phyloP scores from a whole-genome alignment of 2,797 vertebrate genomes.

The Mareca strepera region DNA sequence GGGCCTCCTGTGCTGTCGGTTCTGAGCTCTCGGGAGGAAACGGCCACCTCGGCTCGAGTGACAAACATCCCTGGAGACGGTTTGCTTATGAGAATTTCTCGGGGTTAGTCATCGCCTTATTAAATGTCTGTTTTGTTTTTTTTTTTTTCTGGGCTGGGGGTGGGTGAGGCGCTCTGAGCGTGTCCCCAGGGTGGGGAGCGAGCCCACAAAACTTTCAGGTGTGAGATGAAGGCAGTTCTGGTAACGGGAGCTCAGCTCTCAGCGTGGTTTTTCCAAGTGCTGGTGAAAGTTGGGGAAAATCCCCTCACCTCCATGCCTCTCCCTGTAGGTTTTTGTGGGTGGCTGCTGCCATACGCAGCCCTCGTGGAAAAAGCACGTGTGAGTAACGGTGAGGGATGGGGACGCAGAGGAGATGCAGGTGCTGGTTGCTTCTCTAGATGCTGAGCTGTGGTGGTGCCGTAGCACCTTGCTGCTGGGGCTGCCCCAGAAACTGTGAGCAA shows the following conservation, averaged over 20 bases:
- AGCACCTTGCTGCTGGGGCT: neutral
- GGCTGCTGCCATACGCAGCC: neutral
- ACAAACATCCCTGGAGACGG: neutral
- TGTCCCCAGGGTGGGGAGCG: neutral
- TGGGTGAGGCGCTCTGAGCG: neutral
- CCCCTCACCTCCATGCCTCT: neutral
- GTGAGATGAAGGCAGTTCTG: neutral
- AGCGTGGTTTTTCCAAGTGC: neutral
- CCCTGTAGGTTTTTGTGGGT: neutral
- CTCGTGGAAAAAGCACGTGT: neutral
- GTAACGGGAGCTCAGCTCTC: neutral
- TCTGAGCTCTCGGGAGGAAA: neutral
- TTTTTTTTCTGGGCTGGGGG: neutral
- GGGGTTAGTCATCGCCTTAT: neutral
- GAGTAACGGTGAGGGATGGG: neutral
- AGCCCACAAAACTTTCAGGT: constrained; percentile 14
- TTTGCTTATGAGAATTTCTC: neutral
- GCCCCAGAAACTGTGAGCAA: neutral
- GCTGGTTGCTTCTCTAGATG: neutral
- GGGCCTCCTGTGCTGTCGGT: neutral
- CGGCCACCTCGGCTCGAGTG: neutral
- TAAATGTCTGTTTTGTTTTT: neutral
- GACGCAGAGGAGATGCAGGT: neutral
- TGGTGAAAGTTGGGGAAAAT: neutral
- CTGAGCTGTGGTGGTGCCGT: neutral